phyloP scores from a whole-genome alignment of 1,140 invertebrate species.

The Ctenoplectra terminalis region DNA sequence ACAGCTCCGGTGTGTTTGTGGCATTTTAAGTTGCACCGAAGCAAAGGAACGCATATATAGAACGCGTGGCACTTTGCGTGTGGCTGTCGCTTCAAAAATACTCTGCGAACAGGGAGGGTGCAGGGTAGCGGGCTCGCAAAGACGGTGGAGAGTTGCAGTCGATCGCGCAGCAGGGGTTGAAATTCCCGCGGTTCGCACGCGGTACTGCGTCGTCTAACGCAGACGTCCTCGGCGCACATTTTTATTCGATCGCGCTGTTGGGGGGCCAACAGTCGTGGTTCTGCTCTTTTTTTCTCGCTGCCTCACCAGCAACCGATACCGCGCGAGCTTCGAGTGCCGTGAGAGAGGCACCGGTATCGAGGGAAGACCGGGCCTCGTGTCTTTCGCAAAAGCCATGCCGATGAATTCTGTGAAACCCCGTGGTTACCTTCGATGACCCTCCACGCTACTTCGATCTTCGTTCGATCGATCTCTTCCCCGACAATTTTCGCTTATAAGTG shows the following conservation, averaged over 20 bases:
- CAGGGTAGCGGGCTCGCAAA: constrained; percentile 6
- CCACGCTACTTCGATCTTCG: constrained; percentile 24
- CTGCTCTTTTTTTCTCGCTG: constrained; percentile 57
- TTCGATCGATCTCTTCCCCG: constrained; percentile 5
- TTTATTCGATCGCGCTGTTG: constrained; percentile 75
- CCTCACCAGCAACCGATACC: constrained; percentile 46
- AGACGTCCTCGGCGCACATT: constrained; percentile 57
- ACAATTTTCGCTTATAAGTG: no score
- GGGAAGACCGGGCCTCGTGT: constrained; percentile 1
- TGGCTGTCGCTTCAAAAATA: constrained; percentile 67
- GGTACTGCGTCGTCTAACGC: constrained; percentile 34
- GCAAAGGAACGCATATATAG: constrained; percentile 48
- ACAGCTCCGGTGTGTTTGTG: constrained; percentile 6
- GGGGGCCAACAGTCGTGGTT: constrained; percentile 58
- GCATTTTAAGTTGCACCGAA: background rate
- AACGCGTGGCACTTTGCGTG: constrained; percentile 70
- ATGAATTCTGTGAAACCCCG: constrained; percentile 24
- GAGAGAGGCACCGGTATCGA: constrained; percentile 59
- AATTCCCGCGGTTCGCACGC: constrained; percentile 60
- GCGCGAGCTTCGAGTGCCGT: constrained; percentile 69
- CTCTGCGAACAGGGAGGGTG: constrained; percentile 37
- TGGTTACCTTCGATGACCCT: constrained; percentile 30
- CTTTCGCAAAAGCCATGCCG: constrained; percentile 11
- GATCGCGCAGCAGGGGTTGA: constrained; percentile 65
- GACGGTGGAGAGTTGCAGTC: constrained; percentile 4